These are phyloP conservation scores for Harpegnathos saltator DNA, from an alignment of 1,140 invertebrate species.

Conservation along the genomic window DNA sequence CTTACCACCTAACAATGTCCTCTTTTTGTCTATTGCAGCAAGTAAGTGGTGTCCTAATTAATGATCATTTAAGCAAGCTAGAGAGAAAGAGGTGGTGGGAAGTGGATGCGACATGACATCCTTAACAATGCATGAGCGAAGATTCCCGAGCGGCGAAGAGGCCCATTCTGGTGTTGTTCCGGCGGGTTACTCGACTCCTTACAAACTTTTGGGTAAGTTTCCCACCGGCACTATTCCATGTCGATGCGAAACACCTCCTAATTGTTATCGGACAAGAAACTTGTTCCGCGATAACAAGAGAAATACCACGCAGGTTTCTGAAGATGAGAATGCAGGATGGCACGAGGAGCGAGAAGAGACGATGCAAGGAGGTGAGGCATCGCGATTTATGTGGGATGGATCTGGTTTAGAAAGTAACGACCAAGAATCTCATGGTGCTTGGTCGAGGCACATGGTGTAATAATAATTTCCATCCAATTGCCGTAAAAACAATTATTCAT, in stretches of 20 bases:
- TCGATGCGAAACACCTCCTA: constrained; percentile 82
- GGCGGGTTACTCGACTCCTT: constrained; percentile 88
- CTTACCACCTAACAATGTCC: not conserved
- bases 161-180: constrained; percentile 84
- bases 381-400: constrained; percentile 31
- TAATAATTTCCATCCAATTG: constrained; percentile 62
- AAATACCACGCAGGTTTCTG: constrained; percentile 43
- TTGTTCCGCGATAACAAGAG: constrained; percentile 82
- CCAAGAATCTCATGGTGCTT: constrained; percentile 55
- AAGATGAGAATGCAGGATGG: constrained; percentile 57
- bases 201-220: constrained; percentile 78
- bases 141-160: constrained; percentile 83
- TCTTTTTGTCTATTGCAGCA: constrained; percentile 53
- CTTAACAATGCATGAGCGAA: constrained; percentile 94
- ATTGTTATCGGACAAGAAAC: constrained; percentile 84
- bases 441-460: constrained; percentile 28
- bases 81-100: constrained; percentile 4
- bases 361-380: constrained; percentile 31
- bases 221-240: constrained; percentile 76
- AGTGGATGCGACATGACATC: constrained; percentile 32
- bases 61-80: constrained; percentile 67
- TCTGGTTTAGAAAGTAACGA: constrained; percentile 64
- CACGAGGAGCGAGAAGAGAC: constrained; percentile 63
- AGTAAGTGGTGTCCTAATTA: constrained; percentile 72
- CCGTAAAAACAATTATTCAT: constrained; percentile 76